Percentiles rank a stretch among this genome's conserved stretches.
Conservation (phyloP, 2,797 vertebrate genomes). For the Buphagus erythrorhynchus region DNA sequence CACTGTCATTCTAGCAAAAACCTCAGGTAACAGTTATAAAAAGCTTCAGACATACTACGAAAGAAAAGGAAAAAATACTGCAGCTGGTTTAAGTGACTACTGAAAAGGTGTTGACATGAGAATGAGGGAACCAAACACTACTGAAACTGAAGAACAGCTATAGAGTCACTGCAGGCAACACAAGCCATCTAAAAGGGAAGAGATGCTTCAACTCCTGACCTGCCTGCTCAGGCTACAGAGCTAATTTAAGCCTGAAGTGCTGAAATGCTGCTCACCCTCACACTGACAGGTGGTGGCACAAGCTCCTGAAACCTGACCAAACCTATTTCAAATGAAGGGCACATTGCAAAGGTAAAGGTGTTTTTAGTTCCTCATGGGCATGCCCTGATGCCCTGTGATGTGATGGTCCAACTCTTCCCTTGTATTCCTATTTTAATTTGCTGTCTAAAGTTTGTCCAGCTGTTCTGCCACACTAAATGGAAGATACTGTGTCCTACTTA, state of each 20-base stretch:
- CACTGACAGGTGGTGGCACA: background rate
- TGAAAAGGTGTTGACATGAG: background rate
- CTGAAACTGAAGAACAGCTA: constrained; percentile 22
- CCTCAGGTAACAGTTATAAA: background rate
- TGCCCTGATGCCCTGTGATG: background rate
- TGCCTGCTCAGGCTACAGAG: background rate
- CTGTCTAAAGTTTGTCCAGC: background rate
- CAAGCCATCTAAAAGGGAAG: background rate
- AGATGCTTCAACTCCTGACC: background rate
- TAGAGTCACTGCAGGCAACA: background rate
- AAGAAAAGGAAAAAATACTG: background rate
- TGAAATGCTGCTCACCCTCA: background rate
- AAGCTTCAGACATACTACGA: background rate
- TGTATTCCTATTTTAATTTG: background rate
- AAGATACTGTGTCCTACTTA: background rate
- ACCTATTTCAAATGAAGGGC: background rate
- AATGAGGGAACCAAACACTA: background rate
- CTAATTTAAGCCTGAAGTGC: background rate
- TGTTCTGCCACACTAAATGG: background rate
- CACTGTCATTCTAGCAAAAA: background rate
- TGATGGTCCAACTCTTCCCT: background rate
- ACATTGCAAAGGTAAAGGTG: background rate
- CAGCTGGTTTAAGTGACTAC: background rate
- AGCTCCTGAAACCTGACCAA: background rate
- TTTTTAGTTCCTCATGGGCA: background rate